Percentiles rank a stretch among this genome's conserved stretches.
phyloP scores from a whole-genome alignment of 1,140 invertebrate species.

The Ooceraea biroi region DNA sequence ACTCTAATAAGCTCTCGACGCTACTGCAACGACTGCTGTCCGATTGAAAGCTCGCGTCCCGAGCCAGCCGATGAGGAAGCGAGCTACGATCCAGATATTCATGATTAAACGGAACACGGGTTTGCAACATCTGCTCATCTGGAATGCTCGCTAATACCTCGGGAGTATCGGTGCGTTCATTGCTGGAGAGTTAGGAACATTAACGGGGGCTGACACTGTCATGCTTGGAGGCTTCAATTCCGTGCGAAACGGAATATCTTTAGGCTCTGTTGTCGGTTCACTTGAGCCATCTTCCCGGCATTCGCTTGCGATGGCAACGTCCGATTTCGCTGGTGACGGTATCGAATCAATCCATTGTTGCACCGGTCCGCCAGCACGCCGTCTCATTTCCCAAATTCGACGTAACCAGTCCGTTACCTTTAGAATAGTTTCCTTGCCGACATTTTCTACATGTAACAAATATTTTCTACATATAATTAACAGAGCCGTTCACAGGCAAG shows the following conservation, averaged over 20 bases:
- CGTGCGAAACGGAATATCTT: slow-evolving; percentile 65
- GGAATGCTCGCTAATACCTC: slow-evolving; percentile 70
- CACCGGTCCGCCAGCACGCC: slow-evolving; percentile 79
- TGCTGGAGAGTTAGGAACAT: slow-evolving; percentile 80
- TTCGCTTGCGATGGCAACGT: slow-evolving; percentile 37
- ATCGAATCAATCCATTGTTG: slow-evolving; percentile 86
- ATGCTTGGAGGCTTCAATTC: slow-evolving; percentile 77
- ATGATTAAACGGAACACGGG: slow-evolving; percentile 18
- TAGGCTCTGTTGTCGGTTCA: slow-evolving; percentile 59
- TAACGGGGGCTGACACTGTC: slow-evolving; percentile 80
- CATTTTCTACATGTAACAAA: slow-evolving; percentile 76
- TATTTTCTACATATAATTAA: slow-evolving; percentile 53
- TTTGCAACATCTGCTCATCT: not conserved
- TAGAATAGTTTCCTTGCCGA: slow-evolving; percentile 82
- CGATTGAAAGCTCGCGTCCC: slow-evolving; percentile 89
- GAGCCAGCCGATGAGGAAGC: slow-evolving; percentile 79
- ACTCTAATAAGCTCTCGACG: slow-evolving; percentile 91
- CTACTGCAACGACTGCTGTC: slow-evolving; percentile 92
- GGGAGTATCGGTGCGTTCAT: slow-evolving; percentile 74
- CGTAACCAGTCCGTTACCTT: slow-evolving; percentile 83
- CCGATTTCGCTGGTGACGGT: slow-evolving; percentile 78
- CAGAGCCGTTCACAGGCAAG: not conserved
- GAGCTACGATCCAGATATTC: slow-evolving; percentile 65
- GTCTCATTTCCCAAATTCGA: slow-evolving; percentile 84
- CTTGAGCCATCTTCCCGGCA: slow-evolving; percentile 2